These are phyloP conservation scores for Melanotaenia pygmaea DNA, from an alignment of 2,797 vertebrate species.

Conservation along the genomic window DNA sequence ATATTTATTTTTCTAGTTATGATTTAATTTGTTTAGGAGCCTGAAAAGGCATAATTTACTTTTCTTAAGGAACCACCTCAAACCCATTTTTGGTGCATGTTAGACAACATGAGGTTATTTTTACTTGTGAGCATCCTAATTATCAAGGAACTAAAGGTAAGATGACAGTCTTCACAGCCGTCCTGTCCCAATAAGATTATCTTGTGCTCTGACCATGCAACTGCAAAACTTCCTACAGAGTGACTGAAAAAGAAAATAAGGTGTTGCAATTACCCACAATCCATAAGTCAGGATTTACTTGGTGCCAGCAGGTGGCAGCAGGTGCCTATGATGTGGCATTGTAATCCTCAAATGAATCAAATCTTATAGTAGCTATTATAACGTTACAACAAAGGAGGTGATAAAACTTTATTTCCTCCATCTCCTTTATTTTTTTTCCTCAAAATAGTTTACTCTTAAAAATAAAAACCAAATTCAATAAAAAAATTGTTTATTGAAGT, in stretches of 20 bases:
- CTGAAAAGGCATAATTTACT: conserved; percentile 15
- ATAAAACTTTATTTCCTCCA: neutral
- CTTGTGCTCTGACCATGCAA: too few relatives aligned
- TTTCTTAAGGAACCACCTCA: neutral
- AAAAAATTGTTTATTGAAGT: neutral
- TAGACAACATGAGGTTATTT: too few relatives aligned
- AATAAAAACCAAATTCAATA: neutral
- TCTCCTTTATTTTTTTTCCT: neutral
- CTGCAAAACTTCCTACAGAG: too few relatives aligned
- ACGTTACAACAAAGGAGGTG: neutral
- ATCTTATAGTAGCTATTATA: neutral
- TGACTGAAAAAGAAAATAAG: too few relatives aligned
- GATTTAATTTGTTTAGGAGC: conserved; percentile 8
- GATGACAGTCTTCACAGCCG: too few relatives aligned
- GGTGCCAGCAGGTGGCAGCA: conserved; percentile 66
- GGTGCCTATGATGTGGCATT: neutral
- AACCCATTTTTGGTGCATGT: neutral
- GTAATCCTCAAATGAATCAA: too few relatives aligned
- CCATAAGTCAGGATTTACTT: too few relatives aligned
- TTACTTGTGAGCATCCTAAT: too few relatives aligned
- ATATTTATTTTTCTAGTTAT: conserved; percentile 19
- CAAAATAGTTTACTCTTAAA: neutral
- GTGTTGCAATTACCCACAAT: too few relatives aligned
- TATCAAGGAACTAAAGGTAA: too few relatives aligned
- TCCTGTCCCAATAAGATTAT: too few relatives aligned